Conservation (phyloP, 2,113 vertebrate species). For the Sander vitreus region DNA sequence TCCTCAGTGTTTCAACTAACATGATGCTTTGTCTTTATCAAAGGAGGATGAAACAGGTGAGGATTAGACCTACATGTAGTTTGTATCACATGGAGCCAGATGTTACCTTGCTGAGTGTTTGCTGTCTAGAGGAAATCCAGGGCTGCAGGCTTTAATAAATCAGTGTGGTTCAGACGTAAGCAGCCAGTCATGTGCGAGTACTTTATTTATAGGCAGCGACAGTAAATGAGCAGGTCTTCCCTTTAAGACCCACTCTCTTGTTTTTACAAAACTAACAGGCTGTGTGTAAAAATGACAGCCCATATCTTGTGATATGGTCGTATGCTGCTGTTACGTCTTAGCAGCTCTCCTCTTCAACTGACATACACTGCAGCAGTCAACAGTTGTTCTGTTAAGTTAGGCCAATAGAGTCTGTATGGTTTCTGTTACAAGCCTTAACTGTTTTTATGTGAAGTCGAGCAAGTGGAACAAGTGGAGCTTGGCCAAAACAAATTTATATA, state of each 20-base stretch:
- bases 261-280: slow-evolving; percentile 16
- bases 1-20: background rate
- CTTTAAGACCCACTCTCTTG: background rate
- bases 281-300: background rate
- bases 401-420: background rate
- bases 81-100: slow-evolving; percentile 20
- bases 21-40: slow-evolving; percentile 8
- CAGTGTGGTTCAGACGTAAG: slow-evolving; percentile 29
- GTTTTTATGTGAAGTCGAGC: slow-evolving; percentile 12
- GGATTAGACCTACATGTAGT: slow-evolving; percentile 3
- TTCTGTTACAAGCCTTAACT: slow-evolving; percentile 31
- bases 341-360: background rate
- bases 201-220: slow-evolving; percentile 62
- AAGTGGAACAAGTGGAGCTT: slow-evolving; percentile 19
- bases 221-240: slow-evolving; percentile 27
- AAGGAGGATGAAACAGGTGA: background rate
- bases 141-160: slow-evolving; percentile 47
- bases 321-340: background rate
- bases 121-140: slow-evolving; percentile 21
- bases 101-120: slow-evolving; percentile 18
- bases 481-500: background rate
- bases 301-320: background rate
- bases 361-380: background rate
- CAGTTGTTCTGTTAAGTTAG: slow-evolving; percentile 7
- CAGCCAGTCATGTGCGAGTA: slow-evolving; percentile 43